Evolutionary conservation across 1,140 invertebrate genomes (phyloP).

Genomic region (Zelostemma sp.): DNA sequence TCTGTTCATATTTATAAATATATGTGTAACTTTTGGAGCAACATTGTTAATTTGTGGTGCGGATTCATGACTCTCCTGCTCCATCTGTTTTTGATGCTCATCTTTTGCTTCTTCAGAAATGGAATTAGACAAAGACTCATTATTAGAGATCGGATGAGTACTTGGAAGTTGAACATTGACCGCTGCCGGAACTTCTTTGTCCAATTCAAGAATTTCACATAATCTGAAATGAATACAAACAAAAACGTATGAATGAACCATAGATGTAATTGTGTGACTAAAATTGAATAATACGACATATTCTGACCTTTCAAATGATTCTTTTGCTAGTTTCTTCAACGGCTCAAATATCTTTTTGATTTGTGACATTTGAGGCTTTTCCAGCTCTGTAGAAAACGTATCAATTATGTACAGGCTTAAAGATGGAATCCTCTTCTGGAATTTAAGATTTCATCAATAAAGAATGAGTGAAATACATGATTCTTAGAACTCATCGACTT

Average conservation of each 20-base stretch:
- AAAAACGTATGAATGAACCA: no score
- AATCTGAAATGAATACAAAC: no score
- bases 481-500: no score
- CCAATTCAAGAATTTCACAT: conserved; percentile 97
- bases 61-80: conserved; percentile 67
- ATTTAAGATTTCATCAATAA: no score
- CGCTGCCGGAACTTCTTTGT: conserved; percentile 75
- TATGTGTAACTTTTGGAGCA: conserved; percentile 56
- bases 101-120: conserved; percentile 58
- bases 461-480: no score
- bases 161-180: conserved; percentile 63
- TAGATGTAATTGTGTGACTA: no score
- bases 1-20: no score
- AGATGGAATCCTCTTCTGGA: conserved; percentile 93
- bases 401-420: conserved; percentile 94
- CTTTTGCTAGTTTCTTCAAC: no score
- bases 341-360: no score
- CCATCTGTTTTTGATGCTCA: conserved; percentile 59
- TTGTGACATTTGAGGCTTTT: no score
- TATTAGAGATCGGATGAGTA: conserved; percentile 59
- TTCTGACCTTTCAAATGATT: no score
- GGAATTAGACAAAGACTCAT: conserved; percentile 63
- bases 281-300: no score
- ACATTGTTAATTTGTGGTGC: conserved; percentile 63
- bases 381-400: conserved; percentile 93